Evolutionary conservation across 2,888 invertebrate species (phyloP).

Genomic region (Bruchidius siliquastri): DNA sequence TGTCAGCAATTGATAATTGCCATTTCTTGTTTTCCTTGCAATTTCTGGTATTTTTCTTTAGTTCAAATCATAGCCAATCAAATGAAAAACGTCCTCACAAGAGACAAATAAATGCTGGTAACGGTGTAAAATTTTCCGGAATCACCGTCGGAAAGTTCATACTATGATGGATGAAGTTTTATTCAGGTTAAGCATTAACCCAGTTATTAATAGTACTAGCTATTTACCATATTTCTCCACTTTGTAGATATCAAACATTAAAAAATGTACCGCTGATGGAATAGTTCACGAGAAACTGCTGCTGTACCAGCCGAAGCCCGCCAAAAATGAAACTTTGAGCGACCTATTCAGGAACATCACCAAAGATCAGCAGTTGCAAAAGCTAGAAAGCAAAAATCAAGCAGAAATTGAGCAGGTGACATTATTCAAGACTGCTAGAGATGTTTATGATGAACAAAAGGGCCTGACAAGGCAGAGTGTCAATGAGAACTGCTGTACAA

Average conservation of each 20-base stretch:
- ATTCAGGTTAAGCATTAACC: constrained; percentile 18
- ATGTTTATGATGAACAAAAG: constrained; percentile 17
- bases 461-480: neutral
- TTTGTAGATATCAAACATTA: constrained; percentile 59
- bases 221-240: constrained; percentile 24
- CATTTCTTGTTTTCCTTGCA: neutral
- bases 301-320: constrained; percentile 52
- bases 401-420: constrained; percentile 4
- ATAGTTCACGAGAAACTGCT: constrained; percentile 53
- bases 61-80: neutral
- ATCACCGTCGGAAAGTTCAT: neutral
- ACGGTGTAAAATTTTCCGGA: neutral
- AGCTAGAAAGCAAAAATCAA: constrained; percentile 11
- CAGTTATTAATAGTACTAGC: constrained; percentile 31
- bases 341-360: constrained; percentile 48
- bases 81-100: neutral
- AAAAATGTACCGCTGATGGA: constrained; percentile 51
- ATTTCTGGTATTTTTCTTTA: neutral
- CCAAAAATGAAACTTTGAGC: constrained; percentile 50
- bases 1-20: neutral
- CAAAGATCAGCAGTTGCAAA: constrained; percentile 34
- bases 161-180: neutral
- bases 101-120: neutral
- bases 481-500: no score
- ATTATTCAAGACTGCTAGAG: constrained; percentile 25